Base-by-base conservation (phyloP, 2,113 vertebrate species). In the Xiphorhynchus elegans region DNA sequence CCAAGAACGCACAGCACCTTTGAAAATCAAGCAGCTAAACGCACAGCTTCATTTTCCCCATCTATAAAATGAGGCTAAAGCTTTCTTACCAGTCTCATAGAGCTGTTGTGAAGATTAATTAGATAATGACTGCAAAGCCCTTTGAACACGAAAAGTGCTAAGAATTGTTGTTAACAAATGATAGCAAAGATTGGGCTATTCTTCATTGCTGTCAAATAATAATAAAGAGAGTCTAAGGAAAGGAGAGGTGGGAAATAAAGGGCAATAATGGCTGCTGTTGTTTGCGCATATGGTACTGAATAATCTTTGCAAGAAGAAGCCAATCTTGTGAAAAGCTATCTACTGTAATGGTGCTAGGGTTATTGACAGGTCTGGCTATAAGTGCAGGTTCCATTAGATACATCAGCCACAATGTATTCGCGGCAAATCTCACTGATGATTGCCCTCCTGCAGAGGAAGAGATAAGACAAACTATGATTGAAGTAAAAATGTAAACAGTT, bases 381-480 rank as follows among this genome's bases (percentile, higher is more conserved):
- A 97, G 97, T 97, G 97, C 97, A 90, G 94, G 97, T 97, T 97
- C 97, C 97, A 97, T 97, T 97, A 97, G 96, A 96, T 97, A 96
- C 97, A 97, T 97, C 97, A 97, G 96, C 81, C 84, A 46, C 94
- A 94, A 96, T 97, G 96, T 97, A 97, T 97, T 97, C 96, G 76
- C 73, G 37, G 96, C 96, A 96, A 96, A 97, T 97, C 96, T 97
- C 97, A 89, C 94, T 94, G 97, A 97, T 97, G 97, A 97, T 97
- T 97, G 97, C 97, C 97, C 97, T 97, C 97, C 97, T 96, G 97
- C 97, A 95, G 97, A 96, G 97, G 91, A 93, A 97, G 95, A 96
- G 97, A 97, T 97, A 97, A 97, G 97, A 97, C 97, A 97, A 97
- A 97, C 97, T 97, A 97, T 97, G 97, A 97, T 97, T 97, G 97